Conservation (phyloP, 2,888 invertebrate species). For the Alsophila aescularia region DNA sequence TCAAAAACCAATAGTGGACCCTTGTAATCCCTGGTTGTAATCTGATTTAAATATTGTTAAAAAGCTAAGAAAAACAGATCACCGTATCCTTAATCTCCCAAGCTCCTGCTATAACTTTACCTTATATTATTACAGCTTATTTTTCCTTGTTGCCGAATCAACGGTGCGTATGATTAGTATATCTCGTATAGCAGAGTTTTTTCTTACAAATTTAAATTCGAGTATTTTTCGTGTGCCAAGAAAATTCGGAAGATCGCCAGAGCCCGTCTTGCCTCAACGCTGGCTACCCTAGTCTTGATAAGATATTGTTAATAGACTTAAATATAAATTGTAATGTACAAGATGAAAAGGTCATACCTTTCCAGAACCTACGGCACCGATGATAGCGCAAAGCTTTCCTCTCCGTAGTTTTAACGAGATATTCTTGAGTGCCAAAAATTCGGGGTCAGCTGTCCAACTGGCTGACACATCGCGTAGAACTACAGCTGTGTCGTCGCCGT, state of each 20-base stretch:
- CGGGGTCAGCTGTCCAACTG: conserved; percentile 81
- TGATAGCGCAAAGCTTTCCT: conserved; percentile 87
- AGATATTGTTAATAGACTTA: neutral
- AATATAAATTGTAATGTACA: neutral
- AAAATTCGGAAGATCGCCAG: conserved; percentile 40
- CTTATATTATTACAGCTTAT: too few species aligned
- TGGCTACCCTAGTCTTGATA: conserved; percentile 2
- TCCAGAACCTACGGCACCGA: conserved; percentile 91
- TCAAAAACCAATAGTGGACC: too few species aligned
- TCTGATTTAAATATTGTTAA: too few species aligned
- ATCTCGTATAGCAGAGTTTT: conserved; percentile 1
- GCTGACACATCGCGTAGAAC: conserved; percentile 69
- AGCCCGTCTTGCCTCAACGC: conserved; percentile 37
- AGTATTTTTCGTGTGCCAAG: conserved; percentile 22
- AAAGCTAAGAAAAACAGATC: too few species aligned
- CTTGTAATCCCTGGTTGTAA: too few species aligned
- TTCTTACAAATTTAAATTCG: conserved; percentile 3
- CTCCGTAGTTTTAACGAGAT: conserved; percentile 80
- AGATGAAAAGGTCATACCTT: conserved; percentile 79
- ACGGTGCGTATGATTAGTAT: neutral
- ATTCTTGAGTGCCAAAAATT: conserved; percentile 81
- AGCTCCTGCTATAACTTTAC: too few species aligned
- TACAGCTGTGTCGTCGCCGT: conserved; percentile 61
- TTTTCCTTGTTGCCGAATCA: neutral
- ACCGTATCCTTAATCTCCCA: too few species aligned